Evolutionary conservation across 2,113 vertebrate species (phyloP).

Genomic region (Melospiza georgiana): DNA sequence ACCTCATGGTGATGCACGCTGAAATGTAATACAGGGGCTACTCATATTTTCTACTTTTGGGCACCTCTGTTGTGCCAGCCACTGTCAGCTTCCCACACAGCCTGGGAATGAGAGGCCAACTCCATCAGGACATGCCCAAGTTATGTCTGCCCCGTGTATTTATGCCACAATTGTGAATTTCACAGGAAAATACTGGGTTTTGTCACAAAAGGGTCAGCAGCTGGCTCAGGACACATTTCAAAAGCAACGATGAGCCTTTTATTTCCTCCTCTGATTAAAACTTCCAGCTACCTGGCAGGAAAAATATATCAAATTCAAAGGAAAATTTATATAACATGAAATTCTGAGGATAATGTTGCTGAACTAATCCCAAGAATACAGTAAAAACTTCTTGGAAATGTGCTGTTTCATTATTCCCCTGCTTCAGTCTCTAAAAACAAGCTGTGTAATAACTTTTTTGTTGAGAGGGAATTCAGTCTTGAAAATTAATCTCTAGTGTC

Average conservation of each 20-base stretch:
- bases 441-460: slow-evolving; percentile 41
- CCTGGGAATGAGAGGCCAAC: neutral
- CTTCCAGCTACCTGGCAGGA: neutral
- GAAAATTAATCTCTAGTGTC: slow-evolving; percentile 58
- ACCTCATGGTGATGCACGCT: neutral
- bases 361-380: neutral
- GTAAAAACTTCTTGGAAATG: neutral
- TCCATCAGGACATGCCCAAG: neutral
- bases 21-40: neutral
- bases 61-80: neutral
- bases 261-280: neutral
- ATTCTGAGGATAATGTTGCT: neutral
- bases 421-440: neutral
- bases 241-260: neutral
- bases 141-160: neutral
- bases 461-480: slow-evolving; percentile 37
- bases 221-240: neutral
- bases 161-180: neutral
- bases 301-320: neutral
- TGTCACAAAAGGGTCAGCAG: neutral
- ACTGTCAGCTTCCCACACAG: neutral
- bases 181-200: neutral
- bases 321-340: neutral
- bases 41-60: neutral
- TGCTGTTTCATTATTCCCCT: neutral